These are phyloP conservation scores for Doris montereyensis DNA, from an alignment of 2,888 invertebrate species.

Conservation along the genomic window DNA sequence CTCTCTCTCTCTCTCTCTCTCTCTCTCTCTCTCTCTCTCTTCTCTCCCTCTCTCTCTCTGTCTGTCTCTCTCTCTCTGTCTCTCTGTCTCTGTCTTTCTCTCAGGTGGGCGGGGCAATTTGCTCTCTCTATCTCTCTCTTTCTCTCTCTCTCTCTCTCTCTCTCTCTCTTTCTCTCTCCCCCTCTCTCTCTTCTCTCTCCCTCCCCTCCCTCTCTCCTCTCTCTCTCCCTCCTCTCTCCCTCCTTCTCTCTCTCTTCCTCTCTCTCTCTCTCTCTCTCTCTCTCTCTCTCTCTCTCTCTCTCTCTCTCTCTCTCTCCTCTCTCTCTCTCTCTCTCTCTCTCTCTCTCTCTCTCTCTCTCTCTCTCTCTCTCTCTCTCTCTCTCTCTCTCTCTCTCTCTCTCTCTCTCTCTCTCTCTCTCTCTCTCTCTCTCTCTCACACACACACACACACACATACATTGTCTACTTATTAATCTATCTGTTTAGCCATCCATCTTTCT, in stretches of 20 bases:
- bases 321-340: conserved; percentile 20
- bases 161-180: background rate
- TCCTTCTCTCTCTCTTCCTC: conserved; percentile 36
- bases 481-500: too few relatives aligned
- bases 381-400: conserved; percentile 8
- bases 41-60: background rate
- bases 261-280: conserved; percentile 31
- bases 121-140: conserved; percentile 23
- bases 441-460: background rate
- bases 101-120: too few relatives aligned
- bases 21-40: background rate
- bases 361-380: conserved; percentile 5
- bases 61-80: conserved; percentile 18
- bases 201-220: conserved; percentile 23
- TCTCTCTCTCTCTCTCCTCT: conserved; percentile 31
- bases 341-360: conserved; percentile 26
- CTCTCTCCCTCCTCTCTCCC: conserved; percentile 23
- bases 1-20: background rate
- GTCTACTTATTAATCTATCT: background rate
- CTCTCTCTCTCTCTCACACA: background rate
- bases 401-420: background rate
- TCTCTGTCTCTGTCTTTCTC: conserved; percentile 4
- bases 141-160: background rate
- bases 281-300: conserved; percentile 32
- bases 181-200: background rate